Evolutionary conservation across 2,113 vertebrate species (phyloP), one percentile per base, ranked within the genome.

Genomic region (Pollimyrus isidori): DNA sequence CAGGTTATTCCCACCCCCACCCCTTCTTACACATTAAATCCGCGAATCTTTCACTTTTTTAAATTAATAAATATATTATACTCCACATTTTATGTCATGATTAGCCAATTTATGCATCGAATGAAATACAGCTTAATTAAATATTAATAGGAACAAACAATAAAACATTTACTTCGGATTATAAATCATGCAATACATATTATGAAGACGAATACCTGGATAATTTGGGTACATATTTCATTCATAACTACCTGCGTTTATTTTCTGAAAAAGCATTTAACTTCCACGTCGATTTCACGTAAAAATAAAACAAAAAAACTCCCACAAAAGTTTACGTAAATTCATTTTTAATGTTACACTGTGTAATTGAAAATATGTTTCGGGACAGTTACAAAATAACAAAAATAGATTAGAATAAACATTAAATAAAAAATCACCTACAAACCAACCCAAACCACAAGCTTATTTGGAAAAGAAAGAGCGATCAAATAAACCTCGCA

Each of bases 401-500:
- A 9, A 56, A 83, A 80, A 80, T 19, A 39, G 35, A 80, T 42
- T 35, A 80, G 35, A 42, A 76, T 76, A 30, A 39, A 42, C 73
- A 48, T 13, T 30, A 48, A 58, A 56, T 84, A 39, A 62, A 87
- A 82, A 58, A 84, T 53, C 49, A 46, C 52, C 7, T n/a, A 84
- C 35, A 85, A 89, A 85, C 80, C 13, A 26, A 62, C 88, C 88
- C 17, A 53, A n/a, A 83, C 56, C 82, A 30, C 52, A 83, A 89
- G 80, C 76, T 85, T 89, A 39, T 89, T 89, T 45, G 76, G 50
- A 58, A 84, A 85, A 26, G 88, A 89, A 83, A 46, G 21, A 23
- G 49, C 46, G n/a, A 73, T 73, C 62, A 73, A 76, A 73, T 88
- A 58, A 58, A 62, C 88, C 42, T 83, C 35, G 9, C 30, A 19